Evolutionary conservation across 2,888 invertebrate genomes (phyloP).

Genomic region (Heteromurus nitidus): DNA sequence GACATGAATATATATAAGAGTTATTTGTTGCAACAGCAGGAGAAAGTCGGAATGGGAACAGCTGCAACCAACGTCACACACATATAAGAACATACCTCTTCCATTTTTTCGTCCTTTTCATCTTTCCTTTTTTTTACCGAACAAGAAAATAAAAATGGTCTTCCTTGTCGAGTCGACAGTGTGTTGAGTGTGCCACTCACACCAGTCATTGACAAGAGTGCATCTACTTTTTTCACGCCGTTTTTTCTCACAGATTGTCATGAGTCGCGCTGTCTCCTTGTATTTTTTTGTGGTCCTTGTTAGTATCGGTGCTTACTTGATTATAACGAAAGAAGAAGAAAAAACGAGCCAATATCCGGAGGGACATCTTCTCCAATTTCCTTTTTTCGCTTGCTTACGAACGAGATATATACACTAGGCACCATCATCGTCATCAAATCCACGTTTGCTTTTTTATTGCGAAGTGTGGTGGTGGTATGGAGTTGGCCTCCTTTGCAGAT

Average conservation of each 20-base stretch:
- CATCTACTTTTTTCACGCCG: conserved; percentile 29
- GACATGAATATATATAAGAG: conserved; percentile 12
- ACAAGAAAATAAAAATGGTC: background rate
- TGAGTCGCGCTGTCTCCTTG: no score
- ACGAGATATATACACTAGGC: background rate
- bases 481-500: no score
- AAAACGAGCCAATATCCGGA: conserved; percentile 72
- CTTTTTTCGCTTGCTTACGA: conserved; percentile 48
- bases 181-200: no score
- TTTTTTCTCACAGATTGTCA: conserved; percentile 36
- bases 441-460: conserved; percentile 23
- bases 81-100: background rate
- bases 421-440: conserved; percentile 22
- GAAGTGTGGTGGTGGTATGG: no score
- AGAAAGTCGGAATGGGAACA: background rate
- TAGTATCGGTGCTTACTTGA: conserved; percentile 35
- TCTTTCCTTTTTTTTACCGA: background rate
- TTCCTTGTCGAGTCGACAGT: no score
- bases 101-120: background rate
- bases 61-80: conserved; percentile 18
- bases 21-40: conserved; percentile 31
- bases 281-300: conserved; percentile 15
- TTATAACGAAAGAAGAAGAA: conserved; percentile 38
- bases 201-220: conserved; percentile 25
- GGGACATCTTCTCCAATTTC: conserved; percentile 72